These are phyloP conservation scores for Equus quagga DNA, from an alignment of 2,113 vertebrate genomes.

Conservation along the genomic window DNA sequence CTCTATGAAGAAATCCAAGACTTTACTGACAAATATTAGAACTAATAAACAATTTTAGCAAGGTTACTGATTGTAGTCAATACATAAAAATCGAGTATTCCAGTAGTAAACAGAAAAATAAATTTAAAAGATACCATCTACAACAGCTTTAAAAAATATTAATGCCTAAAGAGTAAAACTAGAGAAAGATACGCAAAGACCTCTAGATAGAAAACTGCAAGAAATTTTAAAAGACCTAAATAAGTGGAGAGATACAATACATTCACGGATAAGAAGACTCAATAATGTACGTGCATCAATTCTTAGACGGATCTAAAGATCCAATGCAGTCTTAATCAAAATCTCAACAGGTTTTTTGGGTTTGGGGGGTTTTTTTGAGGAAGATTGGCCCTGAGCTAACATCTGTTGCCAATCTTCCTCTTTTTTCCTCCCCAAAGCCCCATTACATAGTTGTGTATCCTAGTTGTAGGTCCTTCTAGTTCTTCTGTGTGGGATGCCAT, in stretches of 20 bases:
- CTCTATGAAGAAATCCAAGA: constrained; percentile 15
- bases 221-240: not conserved
- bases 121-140: not conserved
- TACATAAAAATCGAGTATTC: not conserved
- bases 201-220: not conserved
- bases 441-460: too few species aligned
- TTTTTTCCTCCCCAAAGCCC: too few species aligned
- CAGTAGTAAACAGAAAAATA: not conserved
- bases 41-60: not conserved
- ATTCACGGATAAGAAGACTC: not conserved
- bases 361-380: too few species aligned
- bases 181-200: constrained; percentile 4
- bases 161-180: not conserved
- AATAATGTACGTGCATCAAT: not conserved
- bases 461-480: too few species aligned
- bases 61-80: not conserved
- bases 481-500: too few species aligned
- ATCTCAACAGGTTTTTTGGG: not conserved
- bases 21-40: not conserved
- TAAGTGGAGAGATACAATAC: not conserved
- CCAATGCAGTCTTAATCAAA: not conserved
- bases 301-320: not conserved
- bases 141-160: not conserved
- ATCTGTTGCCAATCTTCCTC: too few species aligned
- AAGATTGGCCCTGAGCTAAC: too few species aligned